These are phyloP conservation scores for Amiota mariae DNA, from an alignment of 2,888 invertebrate species.

Conservation along the genomic window DNA sequence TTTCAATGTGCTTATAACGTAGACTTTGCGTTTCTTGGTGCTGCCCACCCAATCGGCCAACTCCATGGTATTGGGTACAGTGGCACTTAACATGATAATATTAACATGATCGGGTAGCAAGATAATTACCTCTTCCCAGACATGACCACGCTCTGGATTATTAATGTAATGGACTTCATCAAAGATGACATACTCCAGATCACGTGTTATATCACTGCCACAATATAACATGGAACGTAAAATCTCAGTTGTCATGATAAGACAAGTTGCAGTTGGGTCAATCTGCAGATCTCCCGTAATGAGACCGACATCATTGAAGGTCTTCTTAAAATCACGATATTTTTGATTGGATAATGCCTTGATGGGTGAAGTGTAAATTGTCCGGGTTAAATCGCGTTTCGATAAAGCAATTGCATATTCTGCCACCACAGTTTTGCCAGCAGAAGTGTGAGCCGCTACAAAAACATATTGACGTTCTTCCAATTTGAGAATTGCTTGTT, in stretches of 20 bases:
- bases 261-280: constrained; percentile 92
- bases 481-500: constrained; percentile 94
- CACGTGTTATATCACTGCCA: constrained; percentile 93
- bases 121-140: constrained; percentile 99
- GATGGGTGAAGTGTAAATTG: constrained; percentile 98
- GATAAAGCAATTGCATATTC: constrained; percentile 99
- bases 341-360: constrained; percentile 99
- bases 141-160: constrained; percentile 96
- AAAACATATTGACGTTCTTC: constrained; percentile 97
- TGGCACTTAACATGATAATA: constrained; percentile 97
- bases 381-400: constrained; percentile 90
- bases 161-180: constrained; percentile 99
- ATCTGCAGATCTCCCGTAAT: constrained; percentile 97
- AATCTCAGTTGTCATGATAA: constrained; percentile 99
- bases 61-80: constrained; percentile 96
- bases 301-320: constrained; percentile 93
- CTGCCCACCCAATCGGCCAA: constrained; percentile 96
- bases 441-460: constrained; percentile 99
- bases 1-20: constrained; percentile 93
- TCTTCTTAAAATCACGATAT: constrained; percentile 95
- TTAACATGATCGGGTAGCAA: constrained; percentile 94
- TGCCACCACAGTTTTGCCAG: constrained; percentile 98
- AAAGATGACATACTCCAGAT: constrained; percentile 98
- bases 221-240: constrained; percentile 96
- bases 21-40: constrained; percentile 89